Evolutionary conservation across 2,797 vertebrate genomes (phyloP).

Genomic region (Spinibarbus caldwelli): DNA sequence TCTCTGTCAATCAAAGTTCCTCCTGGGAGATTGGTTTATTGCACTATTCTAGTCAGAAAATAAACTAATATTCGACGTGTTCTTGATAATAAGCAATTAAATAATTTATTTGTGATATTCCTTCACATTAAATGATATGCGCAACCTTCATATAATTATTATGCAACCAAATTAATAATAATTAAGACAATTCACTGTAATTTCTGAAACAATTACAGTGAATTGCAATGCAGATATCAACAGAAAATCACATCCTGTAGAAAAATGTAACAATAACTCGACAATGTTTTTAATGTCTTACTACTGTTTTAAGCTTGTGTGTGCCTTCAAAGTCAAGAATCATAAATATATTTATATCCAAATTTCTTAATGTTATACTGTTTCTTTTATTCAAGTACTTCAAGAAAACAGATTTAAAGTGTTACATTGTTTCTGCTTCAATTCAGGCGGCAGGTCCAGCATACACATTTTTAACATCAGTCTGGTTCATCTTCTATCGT

Average conservation of each 20-base stretch:
- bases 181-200: neutral
- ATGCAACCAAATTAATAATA: slow-evolving; percentile 3
- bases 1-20: slow-evolving; percentile 49
- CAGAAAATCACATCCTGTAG: neutral
- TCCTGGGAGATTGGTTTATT: too few relatives aligned
- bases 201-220: neutral
- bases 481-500: slow-evolving; percentile 76
- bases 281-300: neutral
- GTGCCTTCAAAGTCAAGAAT: neutral
- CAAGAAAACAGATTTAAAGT: neutral
- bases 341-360: neutral
- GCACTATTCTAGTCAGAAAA: neutral
- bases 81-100: neutral
- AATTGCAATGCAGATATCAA: too few relatives aligned
- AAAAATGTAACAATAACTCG: neutral
- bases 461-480: slow-evolving; percentile 60
- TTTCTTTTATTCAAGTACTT: slow-evolving; percentile 7
- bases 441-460: slow-evolving; percentile 9
- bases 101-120: slow-evolving; percentile 31
- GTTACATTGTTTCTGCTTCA: neutral
- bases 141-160: neutral
- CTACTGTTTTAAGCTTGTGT: neutral
- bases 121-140: neutral
- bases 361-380: neutral
- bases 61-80: neutral